Evolutionary conservation across 2,113 vertebrate genomes (phyloP).

Genomic region (Brienomyrus brachyistius): DNA sequence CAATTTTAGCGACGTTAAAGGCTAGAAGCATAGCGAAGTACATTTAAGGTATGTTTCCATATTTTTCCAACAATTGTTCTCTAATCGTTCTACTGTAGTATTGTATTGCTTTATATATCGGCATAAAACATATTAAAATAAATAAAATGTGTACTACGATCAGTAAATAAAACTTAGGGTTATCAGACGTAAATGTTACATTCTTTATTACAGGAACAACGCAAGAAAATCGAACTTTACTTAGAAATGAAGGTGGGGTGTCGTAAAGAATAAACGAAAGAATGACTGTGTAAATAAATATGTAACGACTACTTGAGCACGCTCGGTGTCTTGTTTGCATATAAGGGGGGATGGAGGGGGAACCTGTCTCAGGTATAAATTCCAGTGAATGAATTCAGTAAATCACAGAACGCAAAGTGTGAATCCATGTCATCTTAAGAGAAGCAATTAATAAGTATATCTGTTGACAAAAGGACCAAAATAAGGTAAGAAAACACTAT

Average conservation of each 20-base stretch:
- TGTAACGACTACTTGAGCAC: background rate
- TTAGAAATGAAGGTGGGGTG: constrained; percentile 8
- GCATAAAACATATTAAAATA: background rate
- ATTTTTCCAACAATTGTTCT: background rate
- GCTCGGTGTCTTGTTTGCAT: background rate
- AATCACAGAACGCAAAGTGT: background rate
- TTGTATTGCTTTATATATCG: background rate
- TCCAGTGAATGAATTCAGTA: background rate
- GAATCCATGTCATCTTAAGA: background rate
- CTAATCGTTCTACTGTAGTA: background rate
- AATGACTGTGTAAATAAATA: constrained; percentile 18
- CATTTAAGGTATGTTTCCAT: background rate
- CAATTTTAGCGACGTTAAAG: background rate
- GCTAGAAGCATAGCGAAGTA: background rate
- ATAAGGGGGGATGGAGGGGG: background rate
- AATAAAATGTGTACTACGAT: background rate
- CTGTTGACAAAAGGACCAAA: background rate
- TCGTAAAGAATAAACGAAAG: constrained; percentile 6
- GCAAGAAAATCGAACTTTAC: background rate
- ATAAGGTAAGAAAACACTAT: background rate
- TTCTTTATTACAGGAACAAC: background rate
- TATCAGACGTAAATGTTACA: background rate
- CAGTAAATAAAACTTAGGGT: background rate
- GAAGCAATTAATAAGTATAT: background rate
- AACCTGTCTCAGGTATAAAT: constrained; percentile 18